Percentiles rank a stretch among this genome's conserved stretches.
phyloP scores from a whole-genome alignment of 1,140 invertebrate genomes.

The Druon quercuslanigerum region DNA sequence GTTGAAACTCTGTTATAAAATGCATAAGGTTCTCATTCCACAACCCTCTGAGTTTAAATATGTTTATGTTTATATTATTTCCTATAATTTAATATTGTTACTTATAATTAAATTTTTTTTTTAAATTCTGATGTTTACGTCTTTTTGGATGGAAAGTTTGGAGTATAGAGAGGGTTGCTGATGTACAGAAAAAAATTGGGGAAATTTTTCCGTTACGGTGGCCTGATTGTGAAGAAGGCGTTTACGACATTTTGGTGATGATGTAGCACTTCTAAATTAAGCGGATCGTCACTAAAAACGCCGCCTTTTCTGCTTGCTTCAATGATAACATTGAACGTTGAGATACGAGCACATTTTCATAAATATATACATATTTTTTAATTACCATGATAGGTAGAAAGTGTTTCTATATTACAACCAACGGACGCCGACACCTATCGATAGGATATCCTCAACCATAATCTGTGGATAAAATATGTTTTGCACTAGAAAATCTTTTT shows the following conservation, averaged over 20 bases:
- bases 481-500: too few relatives aligned
- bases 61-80: not conserved
- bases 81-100: not conserved
- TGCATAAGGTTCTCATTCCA: too few relatives aligned
- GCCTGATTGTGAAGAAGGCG: not conserved
- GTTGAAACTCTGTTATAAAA: not conserved
- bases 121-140: not conserved
- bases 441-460: too few relatives aligned
- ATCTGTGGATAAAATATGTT: too few relatives aligned
- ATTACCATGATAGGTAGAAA: too few relatives aligned
- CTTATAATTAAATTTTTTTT: not conserved
- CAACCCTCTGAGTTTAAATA: not conserved
- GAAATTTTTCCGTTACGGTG: too few relatives aligned
- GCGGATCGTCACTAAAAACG: conserved; percentile 6
- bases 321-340: conserved; percentile 1
- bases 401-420: too few relatives aligned
- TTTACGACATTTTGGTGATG: conserved; percentile 21
- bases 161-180: too few relatives aligned
- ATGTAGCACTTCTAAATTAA: conserved; percentile 40
- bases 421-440: too few relatives aligned
- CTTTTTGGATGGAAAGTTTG: too few relatives aligned
- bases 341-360: too few relatives aligned
- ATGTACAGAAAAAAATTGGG: not conserved
- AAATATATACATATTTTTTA: too few relatives aligned
- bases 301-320: not conserved